phyloP scores from a whole-genome alignment of 1,140 invertebrate species.

The Cydia amplana region DNA sequence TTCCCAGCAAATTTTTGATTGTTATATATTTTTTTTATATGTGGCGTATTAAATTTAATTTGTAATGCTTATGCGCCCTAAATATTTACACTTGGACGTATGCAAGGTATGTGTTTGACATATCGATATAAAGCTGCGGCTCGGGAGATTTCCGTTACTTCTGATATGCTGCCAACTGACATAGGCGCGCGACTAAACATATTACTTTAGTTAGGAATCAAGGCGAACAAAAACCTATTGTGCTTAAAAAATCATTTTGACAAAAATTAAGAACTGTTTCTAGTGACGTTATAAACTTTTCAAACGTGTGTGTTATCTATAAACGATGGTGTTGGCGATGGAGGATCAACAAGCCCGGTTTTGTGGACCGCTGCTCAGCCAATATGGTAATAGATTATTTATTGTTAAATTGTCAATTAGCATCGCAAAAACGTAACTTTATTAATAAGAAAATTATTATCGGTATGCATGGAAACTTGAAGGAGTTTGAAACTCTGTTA shows the following conservation, averaged over 20 bases:
- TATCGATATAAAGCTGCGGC: slow-evolving; percentile 23
- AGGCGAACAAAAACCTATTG: not conserved
- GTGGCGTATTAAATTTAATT: slow-evolving; percentile 10
- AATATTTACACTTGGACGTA: slow-evolving; percentile 32
- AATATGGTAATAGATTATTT: slow-evolving; percentile 58
- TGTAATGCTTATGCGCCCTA: slow-evolving; percentile 32
- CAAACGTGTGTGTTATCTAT: not conserved
- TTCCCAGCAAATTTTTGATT: slow-evolving; percentile 34
- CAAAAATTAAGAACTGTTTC: not conserved
- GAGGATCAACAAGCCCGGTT: slow-evolving; percentile 22
- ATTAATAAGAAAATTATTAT: not conserved
- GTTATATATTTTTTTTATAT: slow-evolving; percentile 25
- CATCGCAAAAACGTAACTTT: not conserved
- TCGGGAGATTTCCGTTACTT: slow-evolving; percentile 22
- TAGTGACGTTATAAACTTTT: slow-evolving; percentile 11
- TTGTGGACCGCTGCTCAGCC: slow-evolving; percentile 51
- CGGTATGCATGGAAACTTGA: not conserved
- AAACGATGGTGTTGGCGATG: slow-evolving; percentile 22
- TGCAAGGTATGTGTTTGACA: slow-evolving; percentile 16
- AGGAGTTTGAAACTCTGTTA: not conserved
- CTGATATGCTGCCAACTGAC: not conserved
- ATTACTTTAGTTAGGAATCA: not conserved
- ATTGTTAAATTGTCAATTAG: not conserved
- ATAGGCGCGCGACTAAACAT: not conserved
- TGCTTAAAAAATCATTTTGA: not conserved